Percentiles rank a stretch among this genome's conserved stretches.
phyloP scores from a whole-genome alignment of 2,888 invertebrate genomes.

The Hypselothyrea guttata region DNA sequence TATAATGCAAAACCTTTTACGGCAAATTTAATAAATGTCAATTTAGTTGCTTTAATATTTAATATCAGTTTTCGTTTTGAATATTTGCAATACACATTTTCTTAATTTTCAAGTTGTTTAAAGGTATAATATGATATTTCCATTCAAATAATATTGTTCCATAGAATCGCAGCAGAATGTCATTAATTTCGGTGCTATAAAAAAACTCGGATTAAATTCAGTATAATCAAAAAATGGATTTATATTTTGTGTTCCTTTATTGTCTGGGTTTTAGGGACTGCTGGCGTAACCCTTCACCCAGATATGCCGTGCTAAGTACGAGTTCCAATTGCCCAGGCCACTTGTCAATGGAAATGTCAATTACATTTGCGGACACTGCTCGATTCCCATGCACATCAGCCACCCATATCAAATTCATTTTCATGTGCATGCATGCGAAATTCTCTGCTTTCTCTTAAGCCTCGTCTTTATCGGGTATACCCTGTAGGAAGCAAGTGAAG shows the following conservation, averaged over 20 bases:
- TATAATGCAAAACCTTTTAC: too few relatives aligned
- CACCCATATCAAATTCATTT: constrained; percentile 73
- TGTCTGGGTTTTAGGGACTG: not conserved
- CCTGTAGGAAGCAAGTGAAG: not conserved
- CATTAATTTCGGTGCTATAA: constrained; percentile 37
- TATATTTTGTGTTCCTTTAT: not conserved
- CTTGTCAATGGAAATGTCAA: constrained; percentile 64
- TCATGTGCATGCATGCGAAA: constrained; percentile 76
- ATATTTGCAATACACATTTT: too few relatives aligned
- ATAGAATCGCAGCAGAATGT: too few relatives aligned
- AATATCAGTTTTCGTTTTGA: too few relatives aligned
- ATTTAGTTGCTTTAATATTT: too few relatives aligned
- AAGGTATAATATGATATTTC: too few relatives aligned
- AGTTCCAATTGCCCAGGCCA: constrained; percentile 4
- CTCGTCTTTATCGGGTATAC: constrained; percentile 26
- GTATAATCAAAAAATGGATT: not conserved
- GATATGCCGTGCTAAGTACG: constrained; percentile 35
- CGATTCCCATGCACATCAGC: constrained; percentile 20
- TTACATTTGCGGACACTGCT: constrained; percentile 57
- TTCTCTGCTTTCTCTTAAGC: constrained; percentile 45
- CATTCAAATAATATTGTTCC: too few relatives aligned
- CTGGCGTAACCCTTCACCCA: constrained; percentile 22
- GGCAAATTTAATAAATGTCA: too few relatives aligned
- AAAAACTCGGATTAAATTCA: not conserved
- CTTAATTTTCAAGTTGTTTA: too few relatives aligned